A percentile compares a stretch with the other conserved stretches of the same genome.
Evolutionary conservation across 1,140 invertebrate species (phyloP).

Genomic region (Polyergus mexicanus): DNA sequence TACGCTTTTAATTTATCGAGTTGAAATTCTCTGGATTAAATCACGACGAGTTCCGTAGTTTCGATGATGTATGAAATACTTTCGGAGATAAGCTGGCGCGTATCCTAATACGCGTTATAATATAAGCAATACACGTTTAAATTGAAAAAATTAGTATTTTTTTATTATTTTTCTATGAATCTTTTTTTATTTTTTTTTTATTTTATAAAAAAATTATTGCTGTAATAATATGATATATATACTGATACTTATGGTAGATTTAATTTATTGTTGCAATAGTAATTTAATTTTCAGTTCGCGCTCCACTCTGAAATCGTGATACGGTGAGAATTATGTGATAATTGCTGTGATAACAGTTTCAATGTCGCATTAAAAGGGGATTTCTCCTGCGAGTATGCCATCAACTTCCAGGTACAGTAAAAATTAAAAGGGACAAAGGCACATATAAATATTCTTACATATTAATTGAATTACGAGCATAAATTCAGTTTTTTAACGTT

Average conservation of each 20-base stretch:
- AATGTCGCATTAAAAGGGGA: slow-evolving; percentile 8
- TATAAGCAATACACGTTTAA: not conserved
- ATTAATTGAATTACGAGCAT: not conserved
- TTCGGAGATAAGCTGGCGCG: not conserved
- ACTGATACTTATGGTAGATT: not conserved
- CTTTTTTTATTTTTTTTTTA: too few species aligned
- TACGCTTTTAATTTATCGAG: slow-evolving; percentile 20
- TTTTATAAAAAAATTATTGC: not conserved
- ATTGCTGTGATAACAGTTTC: slow-evolving; percentile 41
- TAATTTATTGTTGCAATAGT: not conserved
- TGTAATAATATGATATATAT: not conserved
- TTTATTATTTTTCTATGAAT: not conserved
- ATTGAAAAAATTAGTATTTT: slow-evolving; percentile 7
- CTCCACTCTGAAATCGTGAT: slow-evolving; percentile 19
- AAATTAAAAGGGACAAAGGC: slow-evolving; percentile 13
- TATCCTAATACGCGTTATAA: not conserved
- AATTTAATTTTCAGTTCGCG: slow-evolving; percentile 13
- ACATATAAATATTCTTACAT: not conserved
- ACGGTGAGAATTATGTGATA: slow-evolving; percentile 40
- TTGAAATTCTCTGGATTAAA: not conserved
- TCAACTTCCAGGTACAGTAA: slow-evolving; percentile 15
- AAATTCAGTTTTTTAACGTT: not conserved
- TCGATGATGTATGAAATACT: slow-evolving; percentile 3
- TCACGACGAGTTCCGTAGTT: not conserved
- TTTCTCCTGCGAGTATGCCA: not conserved